These are phyloP conservation scores for Malthinus seriepunctatus DNA, from an alignment of 2,888 invertebrate species.

Conservation along the genomic window DNA sequence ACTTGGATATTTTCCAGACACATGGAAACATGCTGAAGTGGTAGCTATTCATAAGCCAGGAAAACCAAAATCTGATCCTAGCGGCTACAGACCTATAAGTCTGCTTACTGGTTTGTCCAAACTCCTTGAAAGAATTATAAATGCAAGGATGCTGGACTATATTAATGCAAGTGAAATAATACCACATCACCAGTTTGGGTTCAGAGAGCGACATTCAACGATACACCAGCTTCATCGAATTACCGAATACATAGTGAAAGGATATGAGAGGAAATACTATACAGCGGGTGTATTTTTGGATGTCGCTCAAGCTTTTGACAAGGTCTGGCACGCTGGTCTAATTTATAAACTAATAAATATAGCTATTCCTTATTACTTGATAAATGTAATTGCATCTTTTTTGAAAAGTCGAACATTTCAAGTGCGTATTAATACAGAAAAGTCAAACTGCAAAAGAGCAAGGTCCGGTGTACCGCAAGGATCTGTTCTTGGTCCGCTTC, in stretches of 20 bases:
- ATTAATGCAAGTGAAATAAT: slow-evolving; percentile 5
- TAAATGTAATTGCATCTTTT: slow-evolving; percentile 1
- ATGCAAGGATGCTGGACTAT: neutral
- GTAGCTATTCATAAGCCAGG: slow-evolving; percentile 8
- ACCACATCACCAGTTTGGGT: slow-evolving; percentile 6
- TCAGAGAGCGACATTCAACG: slow-evolving; percentile 4
- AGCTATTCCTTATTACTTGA: neutral
- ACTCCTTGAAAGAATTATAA: slow-evolving; percentile 12
- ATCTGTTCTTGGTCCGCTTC: too few species aligned
- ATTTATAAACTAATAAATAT: slow-evolving; percentile 7
- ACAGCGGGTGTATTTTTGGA: slow-evolving; percentile 2
- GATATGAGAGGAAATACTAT: slow-evolving; percentile 7
- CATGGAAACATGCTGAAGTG: slow-evolving; percentile 3
- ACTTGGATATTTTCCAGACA: slow-evolving; percentile 4
- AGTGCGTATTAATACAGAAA: too few species aligned
- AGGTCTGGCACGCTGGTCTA: slow-evolving; percentile 3
- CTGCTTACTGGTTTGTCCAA: slow-evolving; percentile 23
- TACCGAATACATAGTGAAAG: slow-evolving; percentile 6
- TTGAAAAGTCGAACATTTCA: neutral
- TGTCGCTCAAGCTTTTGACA: slow-evolving; percentile 6
- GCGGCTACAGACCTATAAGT: slow-evolving; percentile 28
- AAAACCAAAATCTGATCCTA: slow-evolving; percentile 9
- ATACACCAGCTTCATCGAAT: slow-evolving; percentile 4
- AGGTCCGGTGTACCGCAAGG: too few species aligned
- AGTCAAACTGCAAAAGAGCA: too few species aligned